phyloP scores from a whole-genome alignment of 2,113 vertebrate genomes.

The Falcunculus frontatus region DNA sequence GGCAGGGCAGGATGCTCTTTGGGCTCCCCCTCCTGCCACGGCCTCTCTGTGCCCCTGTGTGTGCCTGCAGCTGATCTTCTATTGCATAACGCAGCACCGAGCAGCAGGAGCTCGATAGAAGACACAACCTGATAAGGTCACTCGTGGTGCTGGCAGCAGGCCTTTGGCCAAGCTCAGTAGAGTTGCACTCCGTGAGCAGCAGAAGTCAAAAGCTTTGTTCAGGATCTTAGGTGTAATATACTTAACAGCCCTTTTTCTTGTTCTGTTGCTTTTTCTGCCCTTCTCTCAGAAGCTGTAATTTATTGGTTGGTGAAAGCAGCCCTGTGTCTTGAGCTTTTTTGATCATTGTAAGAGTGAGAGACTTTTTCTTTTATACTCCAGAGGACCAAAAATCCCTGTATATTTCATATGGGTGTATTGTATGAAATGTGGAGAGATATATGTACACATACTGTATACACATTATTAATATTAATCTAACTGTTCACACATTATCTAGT shows the following conservation, averaged over 20 bases:
- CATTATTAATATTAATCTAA: background rate
- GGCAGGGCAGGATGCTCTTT: background rate
- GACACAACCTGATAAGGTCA: background rate
- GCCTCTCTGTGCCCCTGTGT: background rate
- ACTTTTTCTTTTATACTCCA: background rate
- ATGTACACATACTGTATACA: background rate
- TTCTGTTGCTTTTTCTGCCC: background rate
- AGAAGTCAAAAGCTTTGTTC: background rate
- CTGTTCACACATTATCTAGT: background rate
- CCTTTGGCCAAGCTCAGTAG: background rate
- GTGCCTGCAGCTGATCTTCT: background rate
- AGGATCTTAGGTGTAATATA: background rate
- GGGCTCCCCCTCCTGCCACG: background rate
- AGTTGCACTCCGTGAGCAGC: background rate
- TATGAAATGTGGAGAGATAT: background rate
- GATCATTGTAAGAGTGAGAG: background rate
- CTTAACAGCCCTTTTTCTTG: background rate
- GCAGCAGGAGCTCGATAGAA: background rate
- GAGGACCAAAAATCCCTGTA: background rate
- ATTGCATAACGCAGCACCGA: background rate
- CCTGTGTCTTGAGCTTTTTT: background rate
- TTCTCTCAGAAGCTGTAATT: background rate
- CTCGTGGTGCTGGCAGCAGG: background rate
- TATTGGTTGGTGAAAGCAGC: background rate
- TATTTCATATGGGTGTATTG: background rate